Percentiles rank a stretch among this genome's conserved stretches.
Conservation (phyloP, 2,888 invertebrate genomes). For the Emesis furor region DNA sequence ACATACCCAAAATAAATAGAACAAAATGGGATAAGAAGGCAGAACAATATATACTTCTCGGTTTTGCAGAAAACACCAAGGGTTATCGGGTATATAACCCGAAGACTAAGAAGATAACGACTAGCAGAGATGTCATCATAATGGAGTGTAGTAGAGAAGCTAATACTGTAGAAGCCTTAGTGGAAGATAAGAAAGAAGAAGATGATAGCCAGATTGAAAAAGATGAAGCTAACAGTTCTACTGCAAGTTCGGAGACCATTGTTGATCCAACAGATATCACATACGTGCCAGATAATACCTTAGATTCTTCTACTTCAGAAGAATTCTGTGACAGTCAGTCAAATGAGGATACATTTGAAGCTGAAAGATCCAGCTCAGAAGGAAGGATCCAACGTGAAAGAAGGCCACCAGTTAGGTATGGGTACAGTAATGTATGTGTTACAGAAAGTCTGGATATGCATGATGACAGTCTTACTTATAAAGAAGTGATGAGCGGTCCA, state of each 20-base stretch:
- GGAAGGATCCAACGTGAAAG: slow-evolving; percentile 21
- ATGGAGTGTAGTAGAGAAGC: slow-evolving; percentile 34
- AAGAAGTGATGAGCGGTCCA: slow-evolving; percentile 44
- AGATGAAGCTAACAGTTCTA: neutral
- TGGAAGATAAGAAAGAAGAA: slow-evolving; percentile 27
- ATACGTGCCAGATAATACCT: slow-evolving; percentile 23
- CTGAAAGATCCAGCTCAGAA: slow-evolving; percentile 13
- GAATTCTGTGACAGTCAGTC: slow-evolving; percentile 41
- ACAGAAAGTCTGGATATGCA: slow-evolving; percentile 12
- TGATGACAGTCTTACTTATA: slow-evolving; percentile 40
- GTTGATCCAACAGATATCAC: slow-evolving; percentile 1
- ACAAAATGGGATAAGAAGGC: slow-evolving; percentile 57
- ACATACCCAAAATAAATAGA: slow-evolving; percentile 55
- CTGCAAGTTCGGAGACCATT: neutral
- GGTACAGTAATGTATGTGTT: slow-evolving; percentile 38
- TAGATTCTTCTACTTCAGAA: slow-evolving; percentile 40
- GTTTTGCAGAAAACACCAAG: slow-evolving; percentile 63
- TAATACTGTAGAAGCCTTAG: slow-evolving; percentile 20
- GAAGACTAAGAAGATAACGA: slow-evolving; percentile 38
- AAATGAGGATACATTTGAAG: slow-evolving; percentile 25
- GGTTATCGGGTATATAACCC: slow-evolving; percentile 45
- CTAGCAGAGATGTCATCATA: slow-evolving; percentile 60
- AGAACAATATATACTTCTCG: slow-evolving; percentile 55
- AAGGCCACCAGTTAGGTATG: slow-evolving; percentile 42
- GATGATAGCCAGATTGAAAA: slow-evolving; percentile 36